A percentile compares a stretch with the other conserved stretches of the same genome.
Evolutionary conservation across 2,888 invertebrate species (phyloP).

Genomic region (Amphimallon solstitiale): DNA sequence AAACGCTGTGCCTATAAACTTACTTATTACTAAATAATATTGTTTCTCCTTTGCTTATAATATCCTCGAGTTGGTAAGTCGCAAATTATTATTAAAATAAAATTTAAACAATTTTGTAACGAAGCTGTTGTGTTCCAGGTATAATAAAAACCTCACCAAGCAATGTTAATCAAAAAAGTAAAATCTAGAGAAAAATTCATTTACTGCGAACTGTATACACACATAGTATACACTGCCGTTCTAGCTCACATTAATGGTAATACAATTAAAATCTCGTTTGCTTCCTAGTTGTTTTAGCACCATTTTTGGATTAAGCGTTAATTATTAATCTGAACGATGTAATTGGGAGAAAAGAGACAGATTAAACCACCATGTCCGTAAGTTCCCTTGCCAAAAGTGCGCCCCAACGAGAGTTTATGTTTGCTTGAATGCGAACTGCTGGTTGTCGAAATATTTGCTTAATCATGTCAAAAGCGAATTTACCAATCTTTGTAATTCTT

Average conservation of each 20-base stretch:
- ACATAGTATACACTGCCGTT: not conserved
- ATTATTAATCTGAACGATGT: conserved; percentile 60
- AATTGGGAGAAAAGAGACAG: conserved; percentile 58
- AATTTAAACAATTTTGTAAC: too few species aligned
- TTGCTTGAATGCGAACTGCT: conserved; percentile 5
- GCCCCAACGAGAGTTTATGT: conserved; percentile 4
- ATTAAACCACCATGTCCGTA: conserved; percentile 39
- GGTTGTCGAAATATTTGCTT: not conserved
- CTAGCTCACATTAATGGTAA: conserved; percentile 42
- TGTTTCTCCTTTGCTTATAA: too few species aligned
- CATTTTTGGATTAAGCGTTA: conserved; percentile 59
- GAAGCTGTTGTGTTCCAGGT: too few species aligned
- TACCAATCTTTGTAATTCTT: not conserved
- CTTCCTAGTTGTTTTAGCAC: conserved; percentile 58
- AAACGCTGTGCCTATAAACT: too few species aligned
- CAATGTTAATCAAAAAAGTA: too few species aligned
- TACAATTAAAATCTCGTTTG: conserved; percentile 59
- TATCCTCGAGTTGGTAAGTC: too few species aligned
- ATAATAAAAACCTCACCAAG: too few species aligned
- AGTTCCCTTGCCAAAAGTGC: not conserved
- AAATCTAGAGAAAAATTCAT: too few species aligned
- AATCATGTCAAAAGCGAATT: conserved; percentile 1
- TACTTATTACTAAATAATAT: too few species aligned
- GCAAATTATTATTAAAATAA: too few species aligned
- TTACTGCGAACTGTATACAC: too few species aligned